Conservation (phyloP, 2,797 vertebrate species). For the Microctenopoma stevenorrisi region DNA sequence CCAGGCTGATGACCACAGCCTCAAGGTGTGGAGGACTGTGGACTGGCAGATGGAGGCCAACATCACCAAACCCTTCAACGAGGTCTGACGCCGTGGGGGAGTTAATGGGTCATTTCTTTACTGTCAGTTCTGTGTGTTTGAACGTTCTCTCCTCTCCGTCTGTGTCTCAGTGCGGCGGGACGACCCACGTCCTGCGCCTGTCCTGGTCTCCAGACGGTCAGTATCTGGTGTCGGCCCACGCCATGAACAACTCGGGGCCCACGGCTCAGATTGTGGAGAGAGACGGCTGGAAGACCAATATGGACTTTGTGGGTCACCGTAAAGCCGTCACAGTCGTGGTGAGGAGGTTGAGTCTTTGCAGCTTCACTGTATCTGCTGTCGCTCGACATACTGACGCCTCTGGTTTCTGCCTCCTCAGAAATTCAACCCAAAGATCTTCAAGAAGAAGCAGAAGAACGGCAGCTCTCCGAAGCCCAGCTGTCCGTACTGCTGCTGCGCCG, state of each 20-base stretch:
- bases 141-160: not conserved
- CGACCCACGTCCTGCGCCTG: slow-evolving; percentile 95
- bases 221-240: slow-evolving; percentile 98
- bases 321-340: slow-evolving; percentile 99
- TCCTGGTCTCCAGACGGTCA: slow-evolving; percentile 99
- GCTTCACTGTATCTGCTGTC: accelerated
- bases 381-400: not conserved
- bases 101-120: no score
- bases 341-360: slow-evolving; percentile 36
- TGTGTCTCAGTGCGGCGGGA: slow-evolving; percentile 91
- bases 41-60: slow-evolving; percentile 98
- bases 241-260: slow-evolving; percentile 99
- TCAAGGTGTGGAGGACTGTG: slow-evolving; percentile 97
- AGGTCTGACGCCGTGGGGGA: slow-evolving; percentile 61
- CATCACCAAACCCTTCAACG: slow-evolving; percentile 97
- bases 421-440: slow-evolving; percentile 99
- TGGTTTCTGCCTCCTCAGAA: slow-evolving; percentile 81
- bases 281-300: slow-evolving; percentile 98
- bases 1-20: slow-evolving; percentile 96
- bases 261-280: slow-evolving; percentile 98
- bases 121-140: not conserved
- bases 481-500: slow-evolving; percentile 98
- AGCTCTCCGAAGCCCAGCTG: slow-evolving; percentile 93
- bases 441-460: slow-evolving; percentile 98
- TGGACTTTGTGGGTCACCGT: slow-evolving; percentile 98